These are phyloP conservation scores for Nomada ruficornis DNA, from an alignment of 2,888 invertebrate genomes.

Conservation along the genomic window DNA sequence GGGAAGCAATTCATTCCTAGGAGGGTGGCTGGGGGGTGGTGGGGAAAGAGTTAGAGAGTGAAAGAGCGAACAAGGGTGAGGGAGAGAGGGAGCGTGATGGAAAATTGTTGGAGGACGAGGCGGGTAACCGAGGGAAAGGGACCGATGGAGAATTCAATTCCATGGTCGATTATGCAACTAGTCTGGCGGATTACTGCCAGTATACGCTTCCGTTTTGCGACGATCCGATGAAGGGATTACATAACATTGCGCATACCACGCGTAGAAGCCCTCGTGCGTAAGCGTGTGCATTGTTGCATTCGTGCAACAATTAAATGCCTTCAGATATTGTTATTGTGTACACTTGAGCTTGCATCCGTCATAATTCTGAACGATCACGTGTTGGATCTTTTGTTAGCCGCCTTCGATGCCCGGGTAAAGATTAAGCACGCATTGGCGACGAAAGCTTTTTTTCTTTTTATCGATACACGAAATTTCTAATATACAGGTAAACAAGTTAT, in stretches of 20 bases:
- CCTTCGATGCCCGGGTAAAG: too few species aligned
- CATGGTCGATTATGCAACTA: slow-evolving; percentile 82
- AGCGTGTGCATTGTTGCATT: slow-evolving; percentile 24
- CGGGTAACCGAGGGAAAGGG: slow-evolving; percentile 60
- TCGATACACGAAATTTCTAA: too few species aligned
- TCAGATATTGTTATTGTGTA: slow-evolving; percentile 11
- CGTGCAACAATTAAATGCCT: slow-evolving; percentile 48
- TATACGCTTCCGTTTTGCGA: slow-evolving; percentile 76
- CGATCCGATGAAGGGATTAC: slow-evolving; percentile 78
- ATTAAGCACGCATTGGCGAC: too few species aligned
- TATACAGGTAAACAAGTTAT: too few species aligned
- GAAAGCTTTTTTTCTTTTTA: too few species aligned
- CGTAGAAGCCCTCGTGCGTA: slow-evolving; percentile 55
- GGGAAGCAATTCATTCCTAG: slow-evolving; percentile 12
- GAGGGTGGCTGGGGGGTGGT: not conserved
- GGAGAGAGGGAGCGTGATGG: slow-evolving; percentile 21
- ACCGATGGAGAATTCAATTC: slow-evolving; percentile 79
- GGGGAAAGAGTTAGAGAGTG: slow-evolving; percentile 27
- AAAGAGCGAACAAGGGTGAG: slow-evolving; percentile 17
- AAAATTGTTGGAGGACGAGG: slow-evolving; percentile 24
- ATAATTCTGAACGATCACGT: too few species aligned
- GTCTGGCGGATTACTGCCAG: slow-evolving; percentile 74
- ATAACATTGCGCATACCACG: slow-evolving; percentile 72
- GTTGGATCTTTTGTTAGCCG: too few species aligned
- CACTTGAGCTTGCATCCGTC: too few species aligned